phyloP scores from a whole-genome alignment of 2,888 invertebrate species.

The Elysia crispata region DNA sequence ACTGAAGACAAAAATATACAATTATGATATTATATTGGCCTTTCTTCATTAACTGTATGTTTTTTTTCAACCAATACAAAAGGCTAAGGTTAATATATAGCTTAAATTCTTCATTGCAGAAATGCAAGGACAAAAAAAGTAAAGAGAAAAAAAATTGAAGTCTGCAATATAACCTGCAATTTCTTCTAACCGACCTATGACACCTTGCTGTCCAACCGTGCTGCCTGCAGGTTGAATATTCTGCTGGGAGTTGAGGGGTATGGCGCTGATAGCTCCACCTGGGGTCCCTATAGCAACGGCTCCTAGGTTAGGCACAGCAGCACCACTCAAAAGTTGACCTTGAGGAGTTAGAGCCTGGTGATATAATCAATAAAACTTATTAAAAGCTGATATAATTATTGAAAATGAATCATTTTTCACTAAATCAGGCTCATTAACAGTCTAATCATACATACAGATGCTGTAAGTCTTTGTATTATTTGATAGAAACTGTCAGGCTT shows the following conservation, averaged over 20 bases:
- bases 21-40: no score
- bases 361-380: background rate
- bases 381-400: no score
- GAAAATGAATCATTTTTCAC: no score
- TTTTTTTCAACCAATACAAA: no score
- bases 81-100: no score
- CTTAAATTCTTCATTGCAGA: no score
- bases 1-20: no score
- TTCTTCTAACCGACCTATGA: conserved; percentile 30
- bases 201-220: conserved; percentile 47
- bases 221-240: conserved; percentile 1
- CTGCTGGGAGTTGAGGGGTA: conserved; percentile 49
- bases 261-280: conserved; percentile 43
- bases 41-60: no score
- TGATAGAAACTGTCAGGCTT: no score
- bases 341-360: conserved; percentile 62
- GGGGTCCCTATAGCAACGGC: conserved; percentile 55
- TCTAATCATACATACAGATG: no score
- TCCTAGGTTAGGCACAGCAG: conserved; percentile 55
- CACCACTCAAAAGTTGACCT: conserved; percentile 60
- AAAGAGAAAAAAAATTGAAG: background rate
- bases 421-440: no score
- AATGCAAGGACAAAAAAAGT: background rate
- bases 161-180: background rate
- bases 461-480: no score